phyloP scores from a whole-genome alignment of 2,888 invertebrate species.

The Trissolcus japonicus region DNA sequence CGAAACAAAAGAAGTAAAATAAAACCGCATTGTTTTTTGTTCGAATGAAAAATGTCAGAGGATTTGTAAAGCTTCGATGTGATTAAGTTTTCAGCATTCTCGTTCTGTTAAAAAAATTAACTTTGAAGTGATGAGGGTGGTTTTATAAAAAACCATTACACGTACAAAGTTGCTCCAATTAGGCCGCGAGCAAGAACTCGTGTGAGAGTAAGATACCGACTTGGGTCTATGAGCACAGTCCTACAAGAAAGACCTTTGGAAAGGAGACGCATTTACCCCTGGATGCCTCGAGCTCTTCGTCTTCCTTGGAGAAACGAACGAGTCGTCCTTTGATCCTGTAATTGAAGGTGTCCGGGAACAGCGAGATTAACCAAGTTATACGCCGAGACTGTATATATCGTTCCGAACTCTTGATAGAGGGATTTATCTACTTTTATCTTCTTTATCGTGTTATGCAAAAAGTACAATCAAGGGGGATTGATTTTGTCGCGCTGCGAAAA shows the following conservation, averaged over 20 bases:
- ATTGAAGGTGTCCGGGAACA: slow-evolving; percentile 66
- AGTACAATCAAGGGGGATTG: slow-evolving; percentile 1
- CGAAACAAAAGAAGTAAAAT: too few relatives aligned
- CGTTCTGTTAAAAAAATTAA: not conserved
- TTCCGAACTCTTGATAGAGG: slow-evolving; percentile 28
- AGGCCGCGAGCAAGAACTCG: slow-evolving; percentile 51
- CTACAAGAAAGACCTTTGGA: slow-evolving; percentile 15
- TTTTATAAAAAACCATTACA: slow-evolving; percentile 29
- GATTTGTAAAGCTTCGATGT: too few relatives aligned
- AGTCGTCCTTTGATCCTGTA: slow-evolving; percentile 67
- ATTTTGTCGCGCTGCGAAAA: not conserved
- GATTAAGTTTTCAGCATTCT: too few relatives aligned
- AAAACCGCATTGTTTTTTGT: too few relatives aligned
- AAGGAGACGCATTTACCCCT: slow-evolving; percentile 39
- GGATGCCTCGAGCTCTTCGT: slow-evolving; percentile 42
- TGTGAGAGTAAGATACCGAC: slow-evolving; percentile 28
- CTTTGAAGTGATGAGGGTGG: not conserved
- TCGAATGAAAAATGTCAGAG: too few relatives aligned
- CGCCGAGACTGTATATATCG: slow-evolving; percentile 42
- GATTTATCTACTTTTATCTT: slow-evolving; percentile 31
- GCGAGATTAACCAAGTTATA: slow-evolving; percentile 56
- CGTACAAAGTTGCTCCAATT: slow-evolving; percentile 58
- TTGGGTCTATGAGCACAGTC: slow-evolving; percentile 27
- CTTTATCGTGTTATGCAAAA: slow-evolving; percentile 2
- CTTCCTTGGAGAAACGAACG: slow-evolving; percentile 59